Evolutionary conservation across 2,888 invertebrate species (phyloP).

Genomic region (Caenorhabditis japonica): DNA sequence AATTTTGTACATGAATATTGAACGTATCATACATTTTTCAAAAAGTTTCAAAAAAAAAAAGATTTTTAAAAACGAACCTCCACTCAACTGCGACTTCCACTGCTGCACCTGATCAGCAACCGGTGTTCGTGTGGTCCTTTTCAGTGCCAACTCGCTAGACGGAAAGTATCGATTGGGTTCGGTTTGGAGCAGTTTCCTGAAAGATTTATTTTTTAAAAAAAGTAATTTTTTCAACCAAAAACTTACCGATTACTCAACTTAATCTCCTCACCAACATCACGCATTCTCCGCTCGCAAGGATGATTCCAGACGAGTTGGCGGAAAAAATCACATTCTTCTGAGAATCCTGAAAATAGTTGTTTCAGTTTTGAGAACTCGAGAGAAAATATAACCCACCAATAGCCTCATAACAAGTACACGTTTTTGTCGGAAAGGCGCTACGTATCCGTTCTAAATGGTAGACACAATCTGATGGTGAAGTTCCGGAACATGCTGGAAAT

Average conservation of each 20-base stretch:
- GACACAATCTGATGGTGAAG: constrained; percentile 65
- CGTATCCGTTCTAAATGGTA: constrained; percentile 50
- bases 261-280: constrained; percentile 52
- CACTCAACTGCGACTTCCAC: constrained; percentile 57
- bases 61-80: constrained; percentile 38
- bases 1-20: too few species aligned
- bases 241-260: constrained; percentile 21
- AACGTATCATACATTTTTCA: neutral
- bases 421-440: constrained; percentile 29
- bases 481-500: constrained; percentile 56
- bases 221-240: neutral
- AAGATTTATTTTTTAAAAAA: neutral
- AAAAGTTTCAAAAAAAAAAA: neutral
- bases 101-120: constrained; percentile 57
- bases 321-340: constrained; percentile 62
- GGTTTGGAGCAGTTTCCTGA: constrained; percentile 8
- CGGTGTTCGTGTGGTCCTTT: constrained; percentile 57
- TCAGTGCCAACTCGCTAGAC: neutral
- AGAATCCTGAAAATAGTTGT: constrained; percentile 45
- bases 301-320: constrained; percentile 63
- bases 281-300: constrained; percentile 59
- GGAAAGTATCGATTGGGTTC: neutral
- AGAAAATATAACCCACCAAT: constrained; percentile 34
- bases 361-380: neutral
- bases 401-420: constrained; percentile 59